phyloP scores from a whole-genome alignment of 2,113 vertebrate genomes.

The Zapornia atra region DNA sequence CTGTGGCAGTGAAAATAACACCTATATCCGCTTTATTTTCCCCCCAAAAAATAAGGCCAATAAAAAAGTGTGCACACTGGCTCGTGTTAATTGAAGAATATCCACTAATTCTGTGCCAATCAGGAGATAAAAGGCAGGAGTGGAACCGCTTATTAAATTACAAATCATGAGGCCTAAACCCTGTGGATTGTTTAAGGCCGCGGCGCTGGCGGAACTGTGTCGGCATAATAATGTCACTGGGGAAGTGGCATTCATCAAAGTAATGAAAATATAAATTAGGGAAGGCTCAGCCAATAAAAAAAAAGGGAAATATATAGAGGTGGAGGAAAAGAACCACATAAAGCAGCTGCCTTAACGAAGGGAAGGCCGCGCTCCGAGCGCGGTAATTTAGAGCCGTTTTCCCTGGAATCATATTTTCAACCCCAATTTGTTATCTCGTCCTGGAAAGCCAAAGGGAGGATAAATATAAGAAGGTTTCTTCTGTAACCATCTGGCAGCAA shows the following conservation, averaged over 20 bases:
- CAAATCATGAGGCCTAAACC: not conserved
- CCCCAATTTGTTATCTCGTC: conserved; percentile 13
- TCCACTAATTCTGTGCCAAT: not conserved
- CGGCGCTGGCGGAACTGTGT: not conserved
- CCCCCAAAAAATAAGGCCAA: too few species aligned
- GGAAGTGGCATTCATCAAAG: conserved; percentile 1
- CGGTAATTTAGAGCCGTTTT: not conserved
- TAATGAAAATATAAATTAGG: conserved; percentile 49
- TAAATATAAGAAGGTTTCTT: not conserved
- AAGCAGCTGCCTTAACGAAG: not conserved
- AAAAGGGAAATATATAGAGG: not conserved
- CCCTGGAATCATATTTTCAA: not conserved
- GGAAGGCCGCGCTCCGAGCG: not conserved
- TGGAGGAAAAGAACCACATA: not conserved
- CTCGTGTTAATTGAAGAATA: not conserved
- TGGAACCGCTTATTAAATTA: conserved; percentile 3
- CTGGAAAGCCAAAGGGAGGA: not conserved
- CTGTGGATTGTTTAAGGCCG: conserved; percentile 1
- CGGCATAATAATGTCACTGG: not conserved
- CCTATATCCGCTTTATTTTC: not conserved
- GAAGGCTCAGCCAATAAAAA: not conserved
- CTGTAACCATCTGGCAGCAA: not conserved
- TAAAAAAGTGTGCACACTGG: not conserved
- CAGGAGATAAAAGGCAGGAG: not conserved
- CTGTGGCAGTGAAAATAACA: not conserved